Evolutionary conservation across 2,113 vertebrate species (phyloP).

Genomic region (Zosterops hypoxanthus): DNA sequence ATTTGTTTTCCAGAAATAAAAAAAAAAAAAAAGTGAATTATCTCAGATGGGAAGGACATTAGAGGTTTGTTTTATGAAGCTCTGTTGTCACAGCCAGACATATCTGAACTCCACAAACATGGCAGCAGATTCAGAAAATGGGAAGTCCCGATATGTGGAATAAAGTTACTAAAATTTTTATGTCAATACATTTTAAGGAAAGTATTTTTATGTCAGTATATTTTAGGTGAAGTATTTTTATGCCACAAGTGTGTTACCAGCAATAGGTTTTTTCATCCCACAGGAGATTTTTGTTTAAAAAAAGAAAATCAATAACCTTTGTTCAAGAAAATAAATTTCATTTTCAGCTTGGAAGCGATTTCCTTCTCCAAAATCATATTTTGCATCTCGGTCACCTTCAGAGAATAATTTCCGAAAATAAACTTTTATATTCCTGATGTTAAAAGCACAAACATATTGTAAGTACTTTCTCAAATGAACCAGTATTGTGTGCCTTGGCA

Average conservation of each 20-base stretch:
- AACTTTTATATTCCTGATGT: neutral
- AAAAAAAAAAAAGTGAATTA: neutral
- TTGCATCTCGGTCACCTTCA: neutral
- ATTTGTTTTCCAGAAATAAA: neutral
- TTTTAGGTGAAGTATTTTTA: neutral
- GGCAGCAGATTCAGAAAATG: neutral
- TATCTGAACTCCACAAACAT: neutral
- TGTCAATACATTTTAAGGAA: neutral
- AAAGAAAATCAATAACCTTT: slow-evolving; percentile 12
- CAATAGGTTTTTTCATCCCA: neutral
- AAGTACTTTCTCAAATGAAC: neutral
- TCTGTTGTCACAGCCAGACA: neutral
- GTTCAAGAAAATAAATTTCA: neutral
- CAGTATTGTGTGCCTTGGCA: neutral
- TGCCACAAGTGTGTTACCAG: neutral
- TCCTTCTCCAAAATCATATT: neutral
- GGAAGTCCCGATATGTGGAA: neutral
- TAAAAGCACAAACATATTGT: neutral
- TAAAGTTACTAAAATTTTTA: neutral
- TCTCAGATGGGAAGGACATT: neutral
- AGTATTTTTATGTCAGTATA: neutral
- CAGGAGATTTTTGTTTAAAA: neutral
- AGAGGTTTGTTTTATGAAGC: neutral
- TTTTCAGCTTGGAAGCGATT: neutral
- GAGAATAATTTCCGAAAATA: neutral